Conservation (phyloP, 2,113 vertebrate species). For the Chaetura pelagica region DNA sequence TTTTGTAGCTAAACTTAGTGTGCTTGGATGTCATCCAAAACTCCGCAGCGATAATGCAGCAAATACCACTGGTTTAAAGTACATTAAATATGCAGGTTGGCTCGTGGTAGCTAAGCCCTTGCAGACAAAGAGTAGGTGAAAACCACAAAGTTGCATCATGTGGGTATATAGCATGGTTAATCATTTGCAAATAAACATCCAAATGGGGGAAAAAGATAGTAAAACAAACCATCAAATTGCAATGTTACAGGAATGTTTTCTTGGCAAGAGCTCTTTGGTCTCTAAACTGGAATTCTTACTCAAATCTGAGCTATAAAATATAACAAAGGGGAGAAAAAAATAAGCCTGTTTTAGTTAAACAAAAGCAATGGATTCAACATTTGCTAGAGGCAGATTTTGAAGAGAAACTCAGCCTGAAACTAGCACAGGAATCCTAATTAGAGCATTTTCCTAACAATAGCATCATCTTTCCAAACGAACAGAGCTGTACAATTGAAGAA, state of each 20-base stretch:
- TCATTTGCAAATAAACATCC: conserved; percentile 52
- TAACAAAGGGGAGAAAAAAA: neutral
- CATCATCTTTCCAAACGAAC: neutral
- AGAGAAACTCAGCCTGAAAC: conserved; percentile 41
- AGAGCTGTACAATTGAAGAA: neutral
- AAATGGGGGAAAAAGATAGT: neutral
- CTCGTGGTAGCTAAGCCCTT: conserved; percentile 1
- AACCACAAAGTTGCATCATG: neutral
- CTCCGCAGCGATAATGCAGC: conserved; percentile 8
- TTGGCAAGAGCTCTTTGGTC: conserved; percentile 39
- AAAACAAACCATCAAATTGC: conserved; percentile 35
- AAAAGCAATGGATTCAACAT: conserved; percentile 50
- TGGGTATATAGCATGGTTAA: neutral
- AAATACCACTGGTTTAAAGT: conserved; percentile 37
- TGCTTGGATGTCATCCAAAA: conserved; percentile 18
- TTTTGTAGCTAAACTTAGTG: conserved; percentile 63
- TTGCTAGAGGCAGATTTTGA: conserved; percentile 46
- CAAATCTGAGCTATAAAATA: conserved; percentile 25
- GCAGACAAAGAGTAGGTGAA: conserved; percentile 16
- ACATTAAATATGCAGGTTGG: conserved; percentile 19
- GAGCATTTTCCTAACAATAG: neutral
- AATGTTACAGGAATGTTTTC: conserved; percentile 36
- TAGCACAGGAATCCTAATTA: conserved; percentile 63
- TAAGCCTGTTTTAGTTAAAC: conserved; percentile 55
- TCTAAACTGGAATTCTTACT: conserved; percentile 15